Evolutionary conservation across 2,888 invertebrate species (phyloP).

Genomic region (Aphodius sticticus): DNA sequence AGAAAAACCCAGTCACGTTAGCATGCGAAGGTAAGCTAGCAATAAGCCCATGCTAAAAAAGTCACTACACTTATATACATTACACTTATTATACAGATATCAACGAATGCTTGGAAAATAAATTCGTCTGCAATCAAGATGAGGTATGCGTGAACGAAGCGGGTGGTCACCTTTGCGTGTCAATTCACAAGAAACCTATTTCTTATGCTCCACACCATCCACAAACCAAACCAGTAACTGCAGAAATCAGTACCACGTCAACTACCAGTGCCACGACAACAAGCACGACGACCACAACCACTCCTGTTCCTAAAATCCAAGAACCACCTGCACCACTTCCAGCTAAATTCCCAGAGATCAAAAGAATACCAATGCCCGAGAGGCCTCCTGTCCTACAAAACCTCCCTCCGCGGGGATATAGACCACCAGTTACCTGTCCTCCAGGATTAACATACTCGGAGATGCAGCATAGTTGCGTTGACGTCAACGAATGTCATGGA

Average conservation of each 20-base stretch:
- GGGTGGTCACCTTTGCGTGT: constrained; percentile 71
- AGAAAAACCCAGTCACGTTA: constrained; percentile 64
- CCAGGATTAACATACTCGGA: constrained; percentile 42
- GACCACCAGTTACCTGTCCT: constrained; percentile 38
- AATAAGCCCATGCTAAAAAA: constrained; percentile 15
- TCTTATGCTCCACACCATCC: constrained; percentile 9
- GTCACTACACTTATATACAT: not conserved
- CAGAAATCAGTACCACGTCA: constrained; percentile 12
- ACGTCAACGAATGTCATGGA: constrained; percentile 74
- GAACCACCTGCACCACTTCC: not conserved
- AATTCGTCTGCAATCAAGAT: constrained; percentile 66
- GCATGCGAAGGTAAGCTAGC: constrained; percentile 66
- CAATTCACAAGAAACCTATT: constrained; percentile 43
- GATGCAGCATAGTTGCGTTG: constrained; percentile 52
- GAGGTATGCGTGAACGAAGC: constrained; percentile 73
- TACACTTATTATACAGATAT: constrained; percentile 66
- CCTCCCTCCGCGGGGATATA: constrained; percentile 19
- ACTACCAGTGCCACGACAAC: constrained; percentile 38
- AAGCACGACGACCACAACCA: constrained; percentile 36
- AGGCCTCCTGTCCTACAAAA: constrained; percentile 11
- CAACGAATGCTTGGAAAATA: constrained; percentile 76
- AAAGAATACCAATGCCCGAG: constrained; percentile 18
- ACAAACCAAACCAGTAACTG: constrained; percentile 12
- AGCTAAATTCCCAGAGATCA: not conserved
- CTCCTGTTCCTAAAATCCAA: not conserved